These are phyloP conservation scores for Rhinogobio ventralis DNA, from an alignment of 2,797 vertebrate genomes.

Conservation along the genomic window DNA sequence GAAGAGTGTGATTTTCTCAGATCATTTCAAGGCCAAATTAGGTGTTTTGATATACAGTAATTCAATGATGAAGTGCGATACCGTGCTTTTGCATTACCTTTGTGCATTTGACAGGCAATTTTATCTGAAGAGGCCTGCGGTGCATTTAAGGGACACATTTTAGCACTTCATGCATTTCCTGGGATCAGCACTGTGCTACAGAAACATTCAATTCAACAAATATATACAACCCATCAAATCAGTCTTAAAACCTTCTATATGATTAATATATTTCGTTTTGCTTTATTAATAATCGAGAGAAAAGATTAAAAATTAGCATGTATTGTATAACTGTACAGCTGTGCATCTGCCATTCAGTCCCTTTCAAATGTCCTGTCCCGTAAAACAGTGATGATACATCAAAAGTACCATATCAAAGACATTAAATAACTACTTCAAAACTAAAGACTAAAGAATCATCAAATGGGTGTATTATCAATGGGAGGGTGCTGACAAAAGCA, in stretches of 20 bases:
- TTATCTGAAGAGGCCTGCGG: neutral
- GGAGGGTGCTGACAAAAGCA: neutral
- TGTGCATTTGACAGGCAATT: neutral
- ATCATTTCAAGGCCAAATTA: neutral
- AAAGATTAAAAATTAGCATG: conserved; percentile 27
- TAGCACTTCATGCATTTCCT: neutral
- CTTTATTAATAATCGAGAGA: conserved; percentile 46
- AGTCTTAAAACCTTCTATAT: neutral
- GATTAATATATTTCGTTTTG: conserved; percentile 21
- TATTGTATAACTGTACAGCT: conserved; percentile 21
- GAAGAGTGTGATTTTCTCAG: conserved; percentile 11
- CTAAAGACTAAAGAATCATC: neutral
- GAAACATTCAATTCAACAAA: neutral
- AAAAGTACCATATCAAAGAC: neutral
- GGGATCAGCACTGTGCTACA: neutral
- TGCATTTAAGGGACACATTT: neutral
- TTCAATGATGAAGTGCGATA: neutral
- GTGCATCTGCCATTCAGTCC: conserved; percentile 1
- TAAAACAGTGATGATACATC: neutral
- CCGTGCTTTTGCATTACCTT: neutral
- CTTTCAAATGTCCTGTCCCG: too few species aligned
- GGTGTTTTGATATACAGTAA: neutral
- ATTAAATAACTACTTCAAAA: neutral
- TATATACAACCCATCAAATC: neutral
- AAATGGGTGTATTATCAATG: neutral